A percentile compares a stretch with the other conserved stretches of the same genome.
Conservation (phyloP, 2,113 vertebrate genomes). For the Gorsachius goisagi region DNA sequence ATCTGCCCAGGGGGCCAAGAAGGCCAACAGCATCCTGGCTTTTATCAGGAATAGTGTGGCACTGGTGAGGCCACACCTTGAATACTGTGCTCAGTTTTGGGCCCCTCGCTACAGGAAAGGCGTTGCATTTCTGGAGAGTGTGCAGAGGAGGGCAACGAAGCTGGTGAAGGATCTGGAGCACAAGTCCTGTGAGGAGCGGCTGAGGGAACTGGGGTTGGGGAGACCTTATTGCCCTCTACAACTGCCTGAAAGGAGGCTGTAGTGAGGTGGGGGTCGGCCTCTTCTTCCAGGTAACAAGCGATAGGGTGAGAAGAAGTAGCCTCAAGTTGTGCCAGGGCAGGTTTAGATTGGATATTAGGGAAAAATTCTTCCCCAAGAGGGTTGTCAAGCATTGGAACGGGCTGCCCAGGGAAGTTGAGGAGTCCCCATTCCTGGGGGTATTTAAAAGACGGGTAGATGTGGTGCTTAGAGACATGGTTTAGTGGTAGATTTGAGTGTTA, state of each 20-base stretch:
- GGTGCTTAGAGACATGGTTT: not conserved
- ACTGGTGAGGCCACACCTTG: not conserved
- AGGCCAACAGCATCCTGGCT: not conserved
- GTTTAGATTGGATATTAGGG: not conserved
- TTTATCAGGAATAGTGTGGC: not conserved
- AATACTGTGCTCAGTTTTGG: not conserved
- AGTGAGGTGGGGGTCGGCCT: not conserved
- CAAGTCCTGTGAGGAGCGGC: not conserved
- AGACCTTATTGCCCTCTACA: not conserved
- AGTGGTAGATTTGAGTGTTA: not conserved
- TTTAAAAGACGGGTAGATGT: too few species aligned
- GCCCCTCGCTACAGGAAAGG: not conserved
- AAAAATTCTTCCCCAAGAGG: not conserved
- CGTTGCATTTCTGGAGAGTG: not conserved
- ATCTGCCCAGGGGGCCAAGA: too few species aligned
- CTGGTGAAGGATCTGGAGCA: not conserved
- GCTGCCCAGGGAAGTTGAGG: not conserved
- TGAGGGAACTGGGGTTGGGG: not conserved
- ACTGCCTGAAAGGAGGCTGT: not conserved
- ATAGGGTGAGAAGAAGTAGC: not conserved
- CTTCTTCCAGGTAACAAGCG: not conserved
- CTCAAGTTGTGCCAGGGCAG: not conserved
- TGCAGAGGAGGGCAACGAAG: not conserved
- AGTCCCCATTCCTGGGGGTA: not conserved
- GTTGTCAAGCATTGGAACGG: not conserved